phyloP scores from a whole-genome alignment of 1,140 invertebrate species.

The Drosophila sulfurigaster region DNA sequence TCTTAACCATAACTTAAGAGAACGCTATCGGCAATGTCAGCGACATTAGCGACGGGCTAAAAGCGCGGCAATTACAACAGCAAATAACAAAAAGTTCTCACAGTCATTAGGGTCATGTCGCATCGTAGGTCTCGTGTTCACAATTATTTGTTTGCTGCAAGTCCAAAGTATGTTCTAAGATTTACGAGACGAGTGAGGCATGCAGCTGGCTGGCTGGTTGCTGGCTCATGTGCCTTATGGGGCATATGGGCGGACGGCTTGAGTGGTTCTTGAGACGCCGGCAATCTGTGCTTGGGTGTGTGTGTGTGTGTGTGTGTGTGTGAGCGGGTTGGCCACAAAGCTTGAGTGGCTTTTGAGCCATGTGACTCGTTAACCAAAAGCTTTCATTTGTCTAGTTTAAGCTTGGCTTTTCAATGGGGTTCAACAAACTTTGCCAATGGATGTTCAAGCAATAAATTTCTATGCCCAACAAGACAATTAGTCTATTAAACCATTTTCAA shows the following conservation, averaged over 20 bases:
- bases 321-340: constrained; percentile 27
- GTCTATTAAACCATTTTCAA: neutral
- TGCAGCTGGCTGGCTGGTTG: constrained; percentile 1
- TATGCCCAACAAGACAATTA: constrained; percentile 10
- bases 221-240: constrained; percentile 12
- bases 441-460: constrained; percentile 4
- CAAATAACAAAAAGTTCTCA: constrained; percentile 66
- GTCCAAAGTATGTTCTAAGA: constrained; percentile 18
- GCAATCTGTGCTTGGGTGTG: constrained; percentile 29
- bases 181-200: constrained; percentile 18
- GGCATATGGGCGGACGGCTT: constrained; percentile 21
- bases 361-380: constrained; percentile 12
- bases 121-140: constrained; percentile 69
- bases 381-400: constrained; percentile 41
- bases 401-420: constrained; percentile 43
- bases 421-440: constrained; percentile 57
- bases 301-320: constrained; percentile 1
- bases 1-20: constrained; percentile 63
- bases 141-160: constrained; percentile 72
- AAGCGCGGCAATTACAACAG: constrained; percentile 23
- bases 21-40: constrained; percentile 24
- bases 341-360: constrained; percentile 51
- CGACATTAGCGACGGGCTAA: constrained; percentile 18
- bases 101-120: constrained; percentile 71
- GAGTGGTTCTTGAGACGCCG: constrained; percentile 70